Base-by-base conservation (phyloP, 92 coral and sea anemone genomes). In the Zoanthus solanderi region DNA sequence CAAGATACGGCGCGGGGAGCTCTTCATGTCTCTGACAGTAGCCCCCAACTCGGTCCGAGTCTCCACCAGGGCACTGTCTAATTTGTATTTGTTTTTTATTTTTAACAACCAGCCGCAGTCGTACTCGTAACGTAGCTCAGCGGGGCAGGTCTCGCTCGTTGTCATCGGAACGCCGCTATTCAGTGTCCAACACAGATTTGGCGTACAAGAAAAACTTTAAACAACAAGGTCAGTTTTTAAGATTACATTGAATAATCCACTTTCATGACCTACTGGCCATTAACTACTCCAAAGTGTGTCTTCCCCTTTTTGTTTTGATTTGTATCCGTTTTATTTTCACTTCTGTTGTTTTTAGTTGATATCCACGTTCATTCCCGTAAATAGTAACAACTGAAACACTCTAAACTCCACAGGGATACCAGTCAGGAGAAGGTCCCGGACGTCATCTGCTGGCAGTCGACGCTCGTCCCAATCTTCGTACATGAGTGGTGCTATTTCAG, bases 91-190 rank as follows among this genome's bases (percentile, higher is more conserved):
- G 74, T 9, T 18, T 63, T 16, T 46, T 72, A 3, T 50, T 50
- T 0, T 7, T 50, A 28, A 75, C 75, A 48, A 30, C 0, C 13
- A 94, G 98, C 56, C 93, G 98, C 4, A 97, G 88, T 37, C 92
- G 97, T 75, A 88, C 94, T 23, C 79, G 93, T 60, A 95, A 96
- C 72, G 78, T 86, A 73, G 93, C 92, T 76, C 91, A 94, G 47
- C 92, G 90, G 14, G 83, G 92, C 54, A 87, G 99, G 92, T 95
- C 92, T 73, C 96, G 99, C 16, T 97, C 99, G 78, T 84, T 97
- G 79, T 97, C 99, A 18, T 90, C 98, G 42, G 98, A 97, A 79
- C 99, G 99, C 79, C 91, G 87, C 45, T 85, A 95, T 54, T n/a
- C 75, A 14, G 85, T 61, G 16, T 9, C 85, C 8, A 77, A 77